Percentiles rank a stretch among this genome's conserved stretches.
Evolutionary conservation across 1,140 invertebrate genomes (phyloP).

Genomic region (Meteorus sp.): DNA sequence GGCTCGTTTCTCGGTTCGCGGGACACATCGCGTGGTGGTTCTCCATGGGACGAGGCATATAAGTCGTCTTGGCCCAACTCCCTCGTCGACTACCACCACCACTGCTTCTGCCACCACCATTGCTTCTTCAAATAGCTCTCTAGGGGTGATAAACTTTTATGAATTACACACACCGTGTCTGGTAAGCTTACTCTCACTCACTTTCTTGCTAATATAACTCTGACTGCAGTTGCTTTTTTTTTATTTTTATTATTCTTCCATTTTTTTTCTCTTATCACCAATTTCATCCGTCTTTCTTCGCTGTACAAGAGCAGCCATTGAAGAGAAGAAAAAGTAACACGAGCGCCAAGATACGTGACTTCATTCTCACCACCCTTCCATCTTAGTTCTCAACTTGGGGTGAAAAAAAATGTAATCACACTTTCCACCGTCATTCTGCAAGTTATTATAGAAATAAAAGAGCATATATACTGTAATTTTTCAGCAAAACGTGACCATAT

Average conservation of each 20-base stretch:
- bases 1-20: conserved; percentile 16
- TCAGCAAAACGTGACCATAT: conserved; percentile 3
- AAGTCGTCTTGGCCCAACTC: neutral
- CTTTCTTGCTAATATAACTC: conserved; percentile 27
- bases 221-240: conserved; percentile 24
- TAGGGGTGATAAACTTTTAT: conserved; percentile 41
- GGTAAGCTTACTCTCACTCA: conserved; percentile 25
- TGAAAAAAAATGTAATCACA: conserved; percentile 24
- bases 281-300: neutral
- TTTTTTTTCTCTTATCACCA: no score
- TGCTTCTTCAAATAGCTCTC: conserved; percentile 29
- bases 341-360: conserved; percentile 20
- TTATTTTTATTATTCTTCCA: conserved; percentile 2
- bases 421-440: conserved; percentile 15
- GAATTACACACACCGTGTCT: conserved; percentile 35
- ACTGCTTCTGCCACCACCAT: conserved; percentile 7
- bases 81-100: neutral
- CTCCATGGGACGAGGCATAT: neutral
- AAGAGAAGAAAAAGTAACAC: conserved; percentile 6
- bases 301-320: conserved; percentile 2
- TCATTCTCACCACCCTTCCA: conserved; percentile 11
- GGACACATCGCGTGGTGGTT: conserved; percentile 7
- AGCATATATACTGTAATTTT: neutral
- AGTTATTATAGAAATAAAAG: conserved; percentile 16
- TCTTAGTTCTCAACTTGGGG: neutral